A percentile compares a stretch with the other conserved stretches of the same genome.
phyloP scores from a whole-genome alignment of 2,113 vertebrate genomes.

The Melanocharis versteri region DNA sequence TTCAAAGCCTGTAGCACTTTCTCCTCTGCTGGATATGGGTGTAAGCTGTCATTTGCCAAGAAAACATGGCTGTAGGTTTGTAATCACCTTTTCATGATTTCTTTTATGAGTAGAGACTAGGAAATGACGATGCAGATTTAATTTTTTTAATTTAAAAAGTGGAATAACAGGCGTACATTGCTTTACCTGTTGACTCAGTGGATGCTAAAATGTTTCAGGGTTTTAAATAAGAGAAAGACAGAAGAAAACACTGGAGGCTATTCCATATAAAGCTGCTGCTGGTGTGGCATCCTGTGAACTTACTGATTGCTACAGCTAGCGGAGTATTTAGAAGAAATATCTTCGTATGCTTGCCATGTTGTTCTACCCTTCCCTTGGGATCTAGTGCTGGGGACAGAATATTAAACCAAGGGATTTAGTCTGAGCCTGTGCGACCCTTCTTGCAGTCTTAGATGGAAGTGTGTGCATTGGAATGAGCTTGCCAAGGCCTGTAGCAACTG shows the following conservation, averaged over 20 bases:
- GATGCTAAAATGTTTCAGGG: background rate
- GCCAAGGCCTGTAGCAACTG: background rate
- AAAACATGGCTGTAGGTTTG: background rate
- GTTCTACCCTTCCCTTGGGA: background rate
- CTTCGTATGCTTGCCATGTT: background rate
- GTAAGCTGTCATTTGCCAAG: background rate
- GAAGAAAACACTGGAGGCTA: background rate
- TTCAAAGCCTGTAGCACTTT: background rate
- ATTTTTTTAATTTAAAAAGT: background rate
- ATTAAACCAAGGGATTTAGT: background rate
- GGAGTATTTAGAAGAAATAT: background rate
- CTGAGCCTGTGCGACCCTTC: background rate
- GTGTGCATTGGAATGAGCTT: background rate
- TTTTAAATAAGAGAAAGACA: background rate
- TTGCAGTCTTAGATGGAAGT: background rate
- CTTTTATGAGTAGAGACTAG: background rate
- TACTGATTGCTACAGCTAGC: background rate
- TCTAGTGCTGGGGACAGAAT: no score
- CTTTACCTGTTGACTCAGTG: background rate
- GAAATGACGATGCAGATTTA: background rate
- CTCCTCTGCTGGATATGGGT: background rate
- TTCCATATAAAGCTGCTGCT: background rate
- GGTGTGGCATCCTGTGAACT: background rate
- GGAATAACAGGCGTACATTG: background rate
- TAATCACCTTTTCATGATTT: background rate